Base-by-base conservation (phyloP, 2,888 invertebrate species). In the Balanococcus diminutus region DNA sequence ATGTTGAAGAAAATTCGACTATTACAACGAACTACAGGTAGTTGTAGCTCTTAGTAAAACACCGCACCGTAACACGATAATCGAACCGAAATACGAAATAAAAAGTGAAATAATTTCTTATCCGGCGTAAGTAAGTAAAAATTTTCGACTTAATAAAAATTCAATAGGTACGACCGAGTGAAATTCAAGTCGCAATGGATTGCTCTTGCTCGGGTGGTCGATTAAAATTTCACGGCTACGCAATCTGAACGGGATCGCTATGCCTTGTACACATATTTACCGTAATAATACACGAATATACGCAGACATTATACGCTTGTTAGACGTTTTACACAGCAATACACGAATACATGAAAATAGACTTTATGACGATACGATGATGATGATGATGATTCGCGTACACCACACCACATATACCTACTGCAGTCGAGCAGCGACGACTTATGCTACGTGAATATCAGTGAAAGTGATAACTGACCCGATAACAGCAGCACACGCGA, bases 361-460 rank as follows among this genome's bases (percentile, higher is more conserved):
- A 67, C 31, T 67, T 67, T 67, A 67, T 36, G 32, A 79, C 75
- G 75, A 32, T n/a, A 72, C 14, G 67, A 22, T n/a, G 72, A 31
- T 32, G 31, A 16, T 31, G 19, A 61, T 61, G 61, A 8, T 61
- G 67, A 31, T 36, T 36, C 19, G 75, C n/a, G 75, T 28, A 67
- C 67, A 67, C 28, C 67, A 67, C 28, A 28, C 8, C 46, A 46
- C 2, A 46, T n/a, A 14, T 56, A 56, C 22, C n/a, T 19, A 56
- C 67, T 67, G 56, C 56, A 56, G 19, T 8, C 42, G 56, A 8
- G 56, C 19, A 31, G 56, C 56, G 72, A 72, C 31, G 28, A 72
- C 72, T 16, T 72, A 79, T 79, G 75, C 75, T 79, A 79, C 75
- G 75, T 79, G 75, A 36, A 79, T 79, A 79, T 79, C 75, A 79